Evolutionary conservation across 2,113 vertebrate genomes (phyloP).

Genomic region (Balaeniceps rex): DNA sequence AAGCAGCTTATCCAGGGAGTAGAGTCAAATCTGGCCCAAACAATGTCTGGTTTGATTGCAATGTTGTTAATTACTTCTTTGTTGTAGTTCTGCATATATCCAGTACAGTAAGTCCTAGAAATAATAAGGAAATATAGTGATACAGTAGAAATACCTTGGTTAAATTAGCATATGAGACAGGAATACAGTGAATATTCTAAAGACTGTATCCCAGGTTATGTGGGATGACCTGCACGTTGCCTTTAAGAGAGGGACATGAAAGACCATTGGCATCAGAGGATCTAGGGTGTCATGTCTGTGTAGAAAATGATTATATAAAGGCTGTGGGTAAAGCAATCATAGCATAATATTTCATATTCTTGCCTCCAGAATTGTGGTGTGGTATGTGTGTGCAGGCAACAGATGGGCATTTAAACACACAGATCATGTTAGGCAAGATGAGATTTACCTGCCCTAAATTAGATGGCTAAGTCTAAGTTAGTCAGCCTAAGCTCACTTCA

Average conservation of each 20-base stretch:
- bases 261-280: background rate
- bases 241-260: background rate
- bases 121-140: background rate
- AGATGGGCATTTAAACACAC: background rate
- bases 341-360: background rate
- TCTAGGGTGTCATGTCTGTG: background rate
- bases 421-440: background rate
- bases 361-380: background rate
- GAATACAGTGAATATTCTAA: background rate
- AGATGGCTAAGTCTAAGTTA: background rate
- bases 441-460: background rate
- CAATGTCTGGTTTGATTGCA: background rate
- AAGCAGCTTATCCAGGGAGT: background rate
- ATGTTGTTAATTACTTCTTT: background rate
- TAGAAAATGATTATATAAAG: background rate
- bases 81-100: background rate
- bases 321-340: background rate
- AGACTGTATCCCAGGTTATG: background rate
- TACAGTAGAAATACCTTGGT: background rate
- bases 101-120: background rate
- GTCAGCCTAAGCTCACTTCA: background rate
- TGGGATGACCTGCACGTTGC: background rate
- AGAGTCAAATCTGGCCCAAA: background rate
- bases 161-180: background rate
- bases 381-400: background rate